Evolutionary conservation across 2,797 vertebrate genomes (phyloP).

Genomic region (Numenius phaeopus): DNA sequence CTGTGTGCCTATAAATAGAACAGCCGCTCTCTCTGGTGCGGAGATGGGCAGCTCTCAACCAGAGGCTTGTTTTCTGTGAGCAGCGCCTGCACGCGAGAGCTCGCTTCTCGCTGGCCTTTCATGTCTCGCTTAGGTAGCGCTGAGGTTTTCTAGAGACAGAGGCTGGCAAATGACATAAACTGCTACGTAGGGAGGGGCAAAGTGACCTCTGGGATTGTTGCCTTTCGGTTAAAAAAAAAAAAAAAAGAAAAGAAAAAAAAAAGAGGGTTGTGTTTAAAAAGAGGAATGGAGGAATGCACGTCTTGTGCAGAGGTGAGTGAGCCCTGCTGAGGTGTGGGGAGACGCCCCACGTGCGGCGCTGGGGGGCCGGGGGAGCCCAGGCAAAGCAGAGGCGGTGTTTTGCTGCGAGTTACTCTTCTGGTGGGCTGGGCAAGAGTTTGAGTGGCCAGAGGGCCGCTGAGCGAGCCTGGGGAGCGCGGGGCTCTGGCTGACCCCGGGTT

Average conservation of each 20-base stretch:
- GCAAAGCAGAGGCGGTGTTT: neutral
- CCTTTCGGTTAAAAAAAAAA: neutral
- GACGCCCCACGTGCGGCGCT: neutral
- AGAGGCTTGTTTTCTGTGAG: constrained; percentile 57
- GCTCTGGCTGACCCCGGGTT: neutral
- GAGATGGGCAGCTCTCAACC: constrained; percentile 68
- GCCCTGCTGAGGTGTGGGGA: constrained; percentile 32
- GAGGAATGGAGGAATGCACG: constrained; percentile 31
- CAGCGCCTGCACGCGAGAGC: neutral
- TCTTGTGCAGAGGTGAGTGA: constrained; percentile 66
- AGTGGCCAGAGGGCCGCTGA: neutral
- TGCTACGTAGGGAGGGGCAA: neutral
- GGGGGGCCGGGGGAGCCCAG: neutral
- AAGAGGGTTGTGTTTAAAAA: neutral
- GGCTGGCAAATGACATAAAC: neutral
- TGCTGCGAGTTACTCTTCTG: neutral
- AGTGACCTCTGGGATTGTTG: constrained; percentile 14
- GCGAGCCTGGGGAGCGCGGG: neutral
- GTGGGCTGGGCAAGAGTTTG: neutral
- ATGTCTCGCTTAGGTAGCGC: neutral
- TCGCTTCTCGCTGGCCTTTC: constrained; percentile 54
- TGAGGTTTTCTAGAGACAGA: constrained; percentile 37
- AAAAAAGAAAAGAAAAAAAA: neutral
- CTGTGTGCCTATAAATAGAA: constrained; percentile 80
- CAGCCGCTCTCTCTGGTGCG: constrained; percentile 51